These are phyloP conservation scores for Cossypha polioptera DNA, from an alignment of 2,797 vertebrate species.

Conservation along the genomic window DNA sequence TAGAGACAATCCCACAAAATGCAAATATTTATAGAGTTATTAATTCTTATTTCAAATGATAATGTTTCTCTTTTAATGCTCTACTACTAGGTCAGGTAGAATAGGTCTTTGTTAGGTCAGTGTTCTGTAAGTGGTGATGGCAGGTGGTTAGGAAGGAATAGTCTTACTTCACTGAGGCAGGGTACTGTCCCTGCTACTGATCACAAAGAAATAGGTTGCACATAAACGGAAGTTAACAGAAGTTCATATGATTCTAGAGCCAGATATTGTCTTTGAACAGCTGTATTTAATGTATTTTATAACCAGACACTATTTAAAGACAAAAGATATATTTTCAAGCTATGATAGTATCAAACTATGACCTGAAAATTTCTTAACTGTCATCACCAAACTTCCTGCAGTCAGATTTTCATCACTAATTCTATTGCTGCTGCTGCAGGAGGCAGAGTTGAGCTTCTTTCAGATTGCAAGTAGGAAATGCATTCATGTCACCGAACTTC, in stretches of 20 bases:
- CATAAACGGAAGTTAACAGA: neutral
- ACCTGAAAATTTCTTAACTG: neutral
- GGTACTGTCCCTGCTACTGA: neutral
- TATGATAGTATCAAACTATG: neutral
- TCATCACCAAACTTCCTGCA: neutral
- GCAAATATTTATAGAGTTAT: neutral
- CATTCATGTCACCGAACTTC: neutral
- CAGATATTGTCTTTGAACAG: neutral
- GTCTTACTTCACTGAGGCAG: neutral
- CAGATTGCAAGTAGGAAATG: neutral
- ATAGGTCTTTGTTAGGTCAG: neutral
- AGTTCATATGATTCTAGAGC: neutral
- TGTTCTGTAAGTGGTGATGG: neutral
- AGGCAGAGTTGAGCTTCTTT: slow-evolving; percentile 60
- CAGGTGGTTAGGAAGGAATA: neutral
- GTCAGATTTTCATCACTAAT: neutral
- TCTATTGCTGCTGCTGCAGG: slow-evolving; percentile 37
- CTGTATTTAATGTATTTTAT: neutral
- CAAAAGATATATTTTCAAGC: neutral
- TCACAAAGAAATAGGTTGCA: neutral
- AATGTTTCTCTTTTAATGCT: neutral
- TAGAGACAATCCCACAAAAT: neutral
- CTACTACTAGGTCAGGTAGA: neutral
- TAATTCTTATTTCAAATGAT: neutral
- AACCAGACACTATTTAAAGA: neutral